Conservation (phyloP, 2,797 vertebrate genomes). For the Tangara arthus region DNA sequence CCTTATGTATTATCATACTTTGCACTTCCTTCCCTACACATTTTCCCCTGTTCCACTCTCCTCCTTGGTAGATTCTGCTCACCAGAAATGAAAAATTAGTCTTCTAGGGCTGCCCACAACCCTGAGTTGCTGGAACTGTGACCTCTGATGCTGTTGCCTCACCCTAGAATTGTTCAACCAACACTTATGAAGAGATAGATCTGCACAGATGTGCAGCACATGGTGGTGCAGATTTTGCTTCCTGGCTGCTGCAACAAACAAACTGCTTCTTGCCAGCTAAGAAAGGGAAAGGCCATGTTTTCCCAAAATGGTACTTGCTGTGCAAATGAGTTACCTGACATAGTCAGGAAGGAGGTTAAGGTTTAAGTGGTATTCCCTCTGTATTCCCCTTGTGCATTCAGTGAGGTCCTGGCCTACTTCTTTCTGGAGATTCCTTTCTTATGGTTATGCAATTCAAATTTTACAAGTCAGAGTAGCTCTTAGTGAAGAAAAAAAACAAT, state of each 20-base stretch:
- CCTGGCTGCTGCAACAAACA: background rate
- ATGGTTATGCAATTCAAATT: background rate
- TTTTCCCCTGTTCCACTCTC: background rate
- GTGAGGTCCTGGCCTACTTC: background rate
- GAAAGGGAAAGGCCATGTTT: background rate
- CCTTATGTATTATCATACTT: background rate
- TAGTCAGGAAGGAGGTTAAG: background rate
- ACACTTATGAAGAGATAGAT: background rate
- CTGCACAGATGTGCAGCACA: background rate
- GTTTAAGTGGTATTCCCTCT: background rate
- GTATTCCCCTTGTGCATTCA: background rate
- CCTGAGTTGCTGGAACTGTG: background rate
- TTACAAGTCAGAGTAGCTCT: background rate
- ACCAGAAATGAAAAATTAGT: background rate
- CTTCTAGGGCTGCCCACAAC: background rate
- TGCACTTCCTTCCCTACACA: background rate
- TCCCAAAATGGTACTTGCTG: background rate
- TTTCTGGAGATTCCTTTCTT: background rate
- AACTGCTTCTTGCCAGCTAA: background rate
- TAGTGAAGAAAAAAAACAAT: background rate
- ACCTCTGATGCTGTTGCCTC: background rate
- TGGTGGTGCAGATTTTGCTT: background rate
- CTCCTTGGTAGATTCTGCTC: background rate
- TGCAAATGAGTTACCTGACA: background rate
- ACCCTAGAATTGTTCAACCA: background rate